Conservation (phyloP, 2,797 vertebrate genomes). For the Enteromius argenteus region DNA sequence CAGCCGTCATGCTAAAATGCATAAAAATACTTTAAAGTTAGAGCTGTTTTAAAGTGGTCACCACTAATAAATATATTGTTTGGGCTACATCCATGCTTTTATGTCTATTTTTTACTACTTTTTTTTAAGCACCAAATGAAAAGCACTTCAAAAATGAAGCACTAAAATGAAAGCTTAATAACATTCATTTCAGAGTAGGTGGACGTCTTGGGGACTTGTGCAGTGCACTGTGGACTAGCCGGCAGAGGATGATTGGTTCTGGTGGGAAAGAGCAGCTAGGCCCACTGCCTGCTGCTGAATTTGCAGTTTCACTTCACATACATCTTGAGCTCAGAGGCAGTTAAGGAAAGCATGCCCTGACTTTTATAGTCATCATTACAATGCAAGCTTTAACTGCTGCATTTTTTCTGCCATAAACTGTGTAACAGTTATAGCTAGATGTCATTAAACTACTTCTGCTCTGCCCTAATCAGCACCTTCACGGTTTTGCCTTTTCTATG, state of each 20-base stretch:
- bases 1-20: not conserved
- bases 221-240: constrained; percentile 2
- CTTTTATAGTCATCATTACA: constrained; percentile 80
- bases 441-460: constrained; percentile 51
- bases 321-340: constrained; percentile 74
- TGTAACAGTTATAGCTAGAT: constrained; percentile 75
- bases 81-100: constrained; percentile 1
- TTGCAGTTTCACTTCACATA: constrained; percentile 75
- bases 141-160: no score
- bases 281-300: constrained; percentile 69
- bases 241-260: constrained; percentile 53
- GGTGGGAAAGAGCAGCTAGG: constrained; percentile 68
- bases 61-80: not conserved
- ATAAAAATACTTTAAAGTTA: not conserved
- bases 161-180: constrained; percentile 74
- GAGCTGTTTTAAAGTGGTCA: no score
- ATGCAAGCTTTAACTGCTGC: constrained; percentile 73
- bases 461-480: constrained; percentile 5
- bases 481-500: constrained; percentile 55
- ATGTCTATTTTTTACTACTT: not conserved
- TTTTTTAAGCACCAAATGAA: constrained; percentile 36
- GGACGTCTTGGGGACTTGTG: not conserved
- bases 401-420: constrained; percentile 72
- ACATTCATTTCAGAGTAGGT: constrained; percentile 67
- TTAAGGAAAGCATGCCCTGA: constrained; percentile 69